Evolutionary conservation across 1,140 invertebrate genomes (phyloP).

Genomic region (Saccostrea echinata): DNA sequence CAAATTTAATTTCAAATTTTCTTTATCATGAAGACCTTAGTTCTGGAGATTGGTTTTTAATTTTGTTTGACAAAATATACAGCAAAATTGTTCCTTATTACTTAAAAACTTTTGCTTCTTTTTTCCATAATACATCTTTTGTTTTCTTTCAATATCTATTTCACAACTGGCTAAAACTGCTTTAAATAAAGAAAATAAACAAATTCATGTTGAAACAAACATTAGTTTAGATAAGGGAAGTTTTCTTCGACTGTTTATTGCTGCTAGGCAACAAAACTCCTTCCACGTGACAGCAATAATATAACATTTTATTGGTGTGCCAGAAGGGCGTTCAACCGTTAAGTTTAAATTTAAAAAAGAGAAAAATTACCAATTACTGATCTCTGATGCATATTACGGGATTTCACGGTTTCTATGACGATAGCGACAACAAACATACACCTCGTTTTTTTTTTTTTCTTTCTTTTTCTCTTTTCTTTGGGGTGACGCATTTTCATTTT

Average conservation of each 20-base stretch:
- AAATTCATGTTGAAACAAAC: not conserved
- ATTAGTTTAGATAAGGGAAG: not conserved
- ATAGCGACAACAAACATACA: not conserved
- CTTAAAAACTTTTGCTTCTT: no score
- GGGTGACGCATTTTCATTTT: no score
- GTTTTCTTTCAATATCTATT: not conserved
- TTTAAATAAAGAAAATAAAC: not conserved
- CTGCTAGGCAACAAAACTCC: not conserved
- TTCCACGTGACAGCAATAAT: not conserved
- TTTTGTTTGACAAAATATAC: not conserved
- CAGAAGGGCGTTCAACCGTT: not conserved
- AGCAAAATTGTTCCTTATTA: not conserved
- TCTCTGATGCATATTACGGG: not conserved
- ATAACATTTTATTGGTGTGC: not conserved
- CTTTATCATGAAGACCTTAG: not conserved
- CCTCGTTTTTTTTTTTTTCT: not conserved
- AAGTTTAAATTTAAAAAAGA: not conserved
- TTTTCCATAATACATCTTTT: no score
- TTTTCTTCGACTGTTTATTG: not conserved
- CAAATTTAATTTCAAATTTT: not conserved
- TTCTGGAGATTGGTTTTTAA: not conserved
- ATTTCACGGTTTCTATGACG: not conserved
- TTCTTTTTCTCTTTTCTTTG: no score
- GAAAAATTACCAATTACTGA: not conserved
- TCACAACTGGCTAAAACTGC: not conserved